Percentiles rank a stretch among this genome's conserved stretches.
These are phyloP conservation scores for Silvanus unidentatus DNA, from an alignment of 2,888 invertebrate genomes.

Conservation along the genomic window DNA sequence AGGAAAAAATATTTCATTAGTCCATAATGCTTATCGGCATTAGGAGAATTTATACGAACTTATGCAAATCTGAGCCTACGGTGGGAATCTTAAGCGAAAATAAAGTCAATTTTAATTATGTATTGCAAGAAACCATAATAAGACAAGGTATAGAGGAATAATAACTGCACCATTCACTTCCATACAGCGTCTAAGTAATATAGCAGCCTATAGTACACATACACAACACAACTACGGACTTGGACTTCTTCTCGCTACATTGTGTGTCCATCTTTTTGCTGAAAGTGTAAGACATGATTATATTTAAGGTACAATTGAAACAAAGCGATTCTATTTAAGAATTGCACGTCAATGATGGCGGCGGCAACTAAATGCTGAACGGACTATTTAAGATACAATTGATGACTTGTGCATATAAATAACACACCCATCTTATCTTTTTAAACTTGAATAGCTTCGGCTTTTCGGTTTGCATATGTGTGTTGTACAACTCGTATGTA, in stretches of 20 bases:
- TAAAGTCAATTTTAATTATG: slow-evolving; percentile 37
- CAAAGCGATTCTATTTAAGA: slow-evolving; percentile 26
- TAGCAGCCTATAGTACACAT: too few species aligned
- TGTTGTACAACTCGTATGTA: neutral
- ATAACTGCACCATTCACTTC: too few species aligned
- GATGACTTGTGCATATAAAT: slow-evolving; percentile 30
- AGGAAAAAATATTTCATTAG: neutral
- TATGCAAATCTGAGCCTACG: slow-evolving; percentile 27
- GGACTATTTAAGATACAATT: slow-evolving; percentile 33
- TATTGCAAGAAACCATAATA: slow-evolving; percentile 9
- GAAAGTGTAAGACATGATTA: slow-evolving; percentile 12
- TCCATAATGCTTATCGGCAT: slow-evolving; percentile 16
- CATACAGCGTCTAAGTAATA: too few species aligned
- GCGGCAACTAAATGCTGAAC: slow-evolving; percentile 17
- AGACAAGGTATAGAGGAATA: too few species aligned
- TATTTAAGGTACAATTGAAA: slow-evolving; percentile 24
- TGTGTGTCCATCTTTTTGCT: slow-evolving; percentile 20
- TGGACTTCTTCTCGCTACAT: slow-evolving; percentile 9
- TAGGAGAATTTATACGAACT: slow-evolving; percentile 22
- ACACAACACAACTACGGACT: too few species aligned
- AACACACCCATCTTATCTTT: slow-evolving; percentile 30
- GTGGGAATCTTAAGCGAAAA: slow-evolving; percentile 33
- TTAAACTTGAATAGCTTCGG: slow-evolving; percentile 25
- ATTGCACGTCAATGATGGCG: slow-evolving; percentile 21
- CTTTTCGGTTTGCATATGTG: slow-evolving; percentile 5